phyloP scores from a whole-genome alignment of 2,113 vertebrate genomes.

The Monopterus albus region DNA sequence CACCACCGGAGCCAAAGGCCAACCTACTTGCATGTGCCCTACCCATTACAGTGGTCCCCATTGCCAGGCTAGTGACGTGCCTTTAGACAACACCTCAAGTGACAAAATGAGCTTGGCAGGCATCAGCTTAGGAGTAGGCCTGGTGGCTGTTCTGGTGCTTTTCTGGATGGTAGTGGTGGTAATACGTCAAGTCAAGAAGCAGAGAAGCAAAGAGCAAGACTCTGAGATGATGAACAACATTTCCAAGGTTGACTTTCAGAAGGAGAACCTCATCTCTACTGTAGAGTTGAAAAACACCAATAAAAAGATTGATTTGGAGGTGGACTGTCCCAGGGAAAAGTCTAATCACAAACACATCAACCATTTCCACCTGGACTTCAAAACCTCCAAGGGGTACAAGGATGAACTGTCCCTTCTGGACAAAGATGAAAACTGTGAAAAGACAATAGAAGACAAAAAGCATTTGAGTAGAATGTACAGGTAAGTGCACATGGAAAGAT shows the following conservation, averaged over 20 bases:
- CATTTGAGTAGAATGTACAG: slow-evolving; percentile 90
- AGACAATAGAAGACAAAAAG: slow-evolving; percentile 90
- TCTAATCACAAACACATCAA: slow-evolving; percentile 95
- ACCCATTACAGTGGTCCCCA: slow-evolving; percentile 86
- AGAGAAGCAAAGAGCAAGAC: slow-evolving; percentile 83
- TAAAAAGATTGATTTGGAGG: slow-evolving; percentile 92
- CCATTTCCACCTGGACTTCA: slow-evolving; percentile 91
- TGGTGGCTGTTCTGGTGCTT: slow-evolving; percentile 88
- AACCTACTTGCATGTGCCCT: slow-evolving; percentile 84
- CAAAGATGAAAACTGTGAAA: slow-evolving; percentile 94
- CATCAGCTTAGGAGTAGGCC: slow-evolving; percentile 85
- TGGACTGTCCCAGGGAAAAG: slow-evolving; percentile 91
- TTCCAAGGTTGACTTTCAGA: slow-evolving; percentile 88
- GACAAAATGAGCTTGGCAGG: slow-evolving; percentile 84
- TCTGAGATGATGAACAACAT: slow-evolving; percentile 96
- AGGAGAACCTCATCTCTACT: slow-evolving; percentile 91
- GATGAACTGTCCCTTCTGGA: slow-evolving; percentile 85
- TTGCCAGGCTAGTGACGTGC: slow-evolving; percentile 83
- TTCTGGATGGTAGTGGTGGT: slow-evolving; percentile 85
- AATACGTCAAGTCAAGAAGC: slow-evolving; percentile 85
- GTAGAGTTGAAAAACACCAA: slow-evolving; percentile 96
- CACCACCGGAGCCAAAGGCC: slow-evolving; percentile 80
- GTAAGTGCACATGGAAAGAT: slow-evolving; percentile 74
- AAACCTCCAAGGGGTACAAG: slow-evolving; percentile 89
- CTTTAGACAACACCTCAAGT: slow-evolving; percentile 68